A percentile compares a stretch with the other conserved stretches of the same genome.
Evolutionary conservation across 1,140 invertebrate species (phyloP).

Genomic region (Arctopsyche grandis): DNA sequence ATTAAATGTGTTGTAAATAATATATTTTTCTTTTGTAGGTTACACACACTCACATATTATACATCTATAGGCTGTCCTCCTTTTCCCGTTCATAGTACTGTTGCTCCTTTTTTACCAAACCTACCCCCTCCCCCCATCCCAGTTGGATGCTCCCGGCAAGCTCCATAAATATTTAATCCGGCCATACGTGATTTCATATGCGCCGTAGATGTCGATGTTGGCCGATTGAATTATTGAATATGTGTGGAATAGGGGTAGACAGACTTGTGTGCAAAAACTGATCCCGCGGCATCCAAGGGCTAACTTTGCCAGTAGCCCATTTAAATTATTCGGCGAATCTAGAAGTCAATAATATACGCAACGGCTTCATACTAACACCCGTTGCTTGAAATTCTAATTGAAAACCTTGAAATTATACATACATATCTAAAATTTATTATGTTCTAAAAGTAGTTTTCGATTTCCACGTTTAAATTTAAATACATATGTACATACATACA

Average conservation of each 20-base stretch:
- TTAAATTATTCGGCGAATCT: constrained; percentile 1
- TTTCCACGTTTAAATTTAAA: too few species aligned
- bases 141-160: constrained; percentile 2
- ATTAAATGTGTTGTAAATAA: constrained; percentile 51
- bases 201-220: constrained; percentile 50
- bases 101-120: neutral
- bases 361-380: too few species aligned
- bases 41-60: neutral
- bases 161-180: constrained; percentile 52
- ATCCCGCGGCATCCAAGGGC: neutral
- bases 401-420: too few species aligned
- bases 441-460: too few species aligned
- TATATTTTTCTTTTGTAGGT: constrained; percentile 51
- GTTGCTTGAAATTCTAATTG: too few species aligned
- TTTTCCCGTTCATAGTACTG: neutral
- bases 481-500: too few species aligned
- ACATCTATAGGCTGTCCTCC: neutral
- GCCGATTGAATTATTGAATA: constrained; percentile 52
- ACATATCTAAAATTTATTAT: too few species aligned
- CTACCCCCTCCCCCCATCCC: neutral
- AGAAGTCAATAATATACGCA: neutral
- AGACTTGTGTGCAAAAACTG: constrained; percentile 12
- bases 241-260: constrained; percentile 43
- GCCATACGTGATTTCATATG: constrained; percentile 53
- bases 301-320: neutral